Percentiles rank a stretch among this genome's conserved stretches.
These are phyloP conservation scores for Hassar affinis DNA, from an alignment of 2,113 vertebrate species.

Conservation along the genomic window DNA sequence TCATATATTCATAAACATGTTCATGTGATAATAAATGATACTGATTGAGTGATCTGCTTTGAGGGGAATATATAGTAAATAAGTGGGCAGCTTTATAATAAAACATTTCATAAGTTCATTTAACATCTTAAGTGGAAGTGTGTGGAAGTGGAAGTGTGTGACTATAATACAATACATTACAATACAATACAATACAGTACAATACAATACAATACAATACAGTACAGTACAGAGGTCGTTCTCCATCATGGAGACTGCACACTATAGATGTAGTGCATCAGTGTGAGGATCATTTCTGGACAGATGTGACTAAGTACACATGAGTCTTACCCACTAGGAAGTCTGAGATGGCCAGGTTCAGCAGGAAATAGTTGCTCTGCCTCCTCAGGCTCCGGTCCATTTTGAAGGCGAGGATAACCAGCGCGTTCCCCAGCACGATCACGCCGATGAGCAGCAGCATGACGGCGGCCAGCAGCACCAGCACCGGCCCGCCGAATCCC, in stretches of 20 bases:
- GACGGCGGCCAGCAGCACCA: slow-evolving; percentile 72
- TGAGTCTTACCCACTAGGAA: slow-evolving; percentile 85
- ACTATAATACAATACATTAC: too few relatives aligned
- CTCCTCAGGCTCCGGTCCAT: slow-evolving; percentile 85
- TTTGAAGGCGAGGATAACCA: slow-evolving; percentile 84
- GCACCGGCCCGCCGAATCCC: slow-evolving; percentile 56
- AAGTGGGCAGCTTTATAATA: background rate
- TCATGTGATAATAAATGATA: too few relatives aligned
- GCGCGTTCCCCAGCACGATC: slow-evolving; percentile 80
- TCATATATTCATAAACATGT: too few relatives aligned
- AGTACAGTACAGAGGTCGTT: too few relatives aligned
- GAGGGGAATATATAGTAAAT: background rate
- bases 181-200: too few relatives aligned
- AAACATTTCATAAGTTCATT: background rate
- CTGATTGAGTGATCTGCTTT: too few relatives aligned
- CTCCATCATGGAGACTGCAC: too few relatives aligned
- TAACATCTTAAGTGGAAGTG: background rate
- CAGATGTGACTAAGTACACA: too few relatives aligned
- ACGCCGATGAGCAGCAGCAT: slow-evolving; percentile 79
- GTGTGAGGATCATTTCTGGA: too few relatives aligned
- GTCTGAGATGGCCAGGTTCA: slow-evolving; percentile 89
- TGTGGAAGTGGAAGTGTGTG: too few relatives aligned
- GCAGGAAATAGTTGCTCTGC: slow-evolving; percentile 83
- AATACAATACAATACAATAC: too few relatives aligned
- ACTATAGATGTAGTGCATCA: too few relatives aligned